These are phyloP conservation scores for Drosophila pseudotalamancana DNA, from an alignment of 2,888 invertebrate species.

Conservation along the genomic window DNA sequence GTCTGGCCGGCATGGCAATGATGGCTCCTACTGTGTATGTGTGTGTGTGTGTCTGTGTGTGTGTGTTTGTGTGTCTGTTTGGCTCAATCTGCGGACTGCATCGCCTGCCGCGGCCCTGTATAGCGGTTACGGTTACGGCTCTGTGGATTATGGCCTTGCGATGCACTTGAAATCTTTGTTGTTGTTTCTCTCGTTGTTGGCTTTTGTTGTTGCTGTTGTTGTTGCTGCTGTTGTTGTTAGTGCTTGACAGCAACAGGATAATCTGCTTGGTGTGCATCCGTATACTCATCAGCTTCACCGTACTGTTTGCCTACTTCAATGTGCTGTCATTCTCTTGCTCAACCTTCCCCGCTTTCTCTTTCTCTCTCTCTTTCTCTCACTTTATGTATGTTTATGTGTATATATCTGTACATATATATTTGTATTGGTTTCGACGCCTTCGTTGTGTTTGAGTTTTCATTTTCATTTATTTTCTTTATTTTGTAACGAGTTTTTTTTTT, in stretches of 20 bases:
- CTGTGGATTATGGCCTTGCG: slow-evolving; percentile 63
- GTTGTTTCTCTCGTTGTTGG: slow-evolving; percentile 15
- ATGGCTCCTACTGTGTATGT: not conserved
- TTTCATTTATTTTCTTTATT: slow-evolving; percentile 24
- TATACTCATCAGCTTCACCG: slow-evolving; percentile 42
- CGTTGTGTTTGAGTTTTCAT: slow-evolving; percentile 25
- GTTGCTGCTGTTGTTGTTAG: slow-evolving; percentile 8
- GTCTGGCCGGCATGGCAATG: not conserved
- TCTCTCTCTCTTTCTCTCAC: too few relatives aligned
- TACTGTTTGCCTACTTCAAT: slow-evolving; percentile 9
- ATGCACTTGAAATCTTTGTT: slow-evolving; percentile 58
- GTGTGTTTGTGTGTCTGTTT: slow-evolving; percentile 4
- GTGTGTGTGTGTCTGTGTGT: slow-evolving; percentile 3
- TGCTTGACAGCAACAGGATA: slow-evolving; percentile 61
- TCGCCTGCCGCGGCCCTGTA: slow-evolving; percentile 43
- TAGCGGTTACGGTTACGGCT: slow-evolving; percentile 53
- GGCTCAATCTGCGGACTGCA: slow-evolving; percentile 43
- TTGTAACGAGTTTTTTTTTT: not conserved
- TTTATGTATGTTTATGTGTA: not conserved
- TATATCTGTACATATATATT: slow-evolving; percentile 10
- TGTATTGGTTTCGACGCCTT: slow-evolving; percentile 50
- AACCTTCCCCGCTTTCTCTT: not conserved
- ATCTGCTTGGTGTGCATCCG: slow-evolving; percentile 51
- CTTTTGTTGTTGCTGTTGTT: slow-evolving; percentile 16
- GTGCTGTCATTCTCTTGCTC: not conserved